These are phyloP conservation scores for Leuciscus idus DNA, from an alignment of 2,113 vertebrate genomes.

Conservation along the genomic window DNA sequence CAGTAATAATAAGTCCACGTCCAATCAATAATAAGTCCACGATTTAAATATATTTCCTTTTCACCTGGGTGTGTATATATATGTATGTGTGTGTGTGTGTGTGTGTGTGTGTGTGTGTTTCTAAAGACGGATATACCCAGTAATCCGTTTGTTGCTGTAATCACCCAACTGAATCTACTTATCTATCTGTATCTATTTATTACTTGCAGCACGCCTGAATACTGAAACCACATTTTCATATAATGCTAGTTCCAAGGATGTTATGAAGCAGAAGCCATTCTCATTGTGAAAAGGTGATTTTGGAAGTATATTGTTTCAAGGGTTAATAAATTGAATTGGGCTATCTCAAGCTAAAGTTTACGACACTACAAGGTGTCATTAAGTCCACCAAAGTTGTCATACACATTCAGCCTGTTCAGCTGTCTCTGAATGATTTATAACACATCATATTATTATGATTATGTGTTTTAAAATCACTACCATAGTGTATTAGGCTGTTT, in stretches of 20 bases:
- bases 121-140: neutral
- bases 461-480: neutral
- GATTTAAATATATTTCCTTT: too few relatives aligned
- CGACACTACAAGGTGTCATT: neutral
- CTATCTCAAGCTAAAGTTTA: neutral
- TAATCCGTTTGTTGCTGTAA: constrained; percentile 4
- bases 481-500: neutral
- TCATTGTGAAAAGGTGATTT: neutral
- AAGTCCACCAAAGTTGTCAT: neutral
- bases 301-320: neutral
- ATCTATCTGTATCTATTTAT: constrained; percentile 18
- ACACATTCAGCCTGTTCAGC: neutral
- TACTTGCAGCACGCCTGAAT: neutral
- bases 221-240: constrained; percentile 2
- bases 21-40: too few relatives aligned
- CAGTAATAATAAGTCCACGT: too few relatives aligned
- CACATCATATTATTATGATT: neutral
- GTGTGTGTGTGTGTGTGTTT: neutral
- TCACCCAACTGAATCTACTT: neutral
- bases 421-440: neutral
- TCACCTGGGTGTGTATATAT: too few relatives aligned
- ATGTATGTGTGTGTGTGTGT: too few relatives aligned
- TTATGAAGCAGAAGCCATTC: constrained; percentile 1
- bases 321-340: neutral
- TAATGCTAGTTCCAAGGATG: neutral